Percentiles rank a stretch among this genome's conserved stretches.
Conservation (phyloP, 2,888 invertebrate species). For the Hirtodrosophila alboralis region DNA sequence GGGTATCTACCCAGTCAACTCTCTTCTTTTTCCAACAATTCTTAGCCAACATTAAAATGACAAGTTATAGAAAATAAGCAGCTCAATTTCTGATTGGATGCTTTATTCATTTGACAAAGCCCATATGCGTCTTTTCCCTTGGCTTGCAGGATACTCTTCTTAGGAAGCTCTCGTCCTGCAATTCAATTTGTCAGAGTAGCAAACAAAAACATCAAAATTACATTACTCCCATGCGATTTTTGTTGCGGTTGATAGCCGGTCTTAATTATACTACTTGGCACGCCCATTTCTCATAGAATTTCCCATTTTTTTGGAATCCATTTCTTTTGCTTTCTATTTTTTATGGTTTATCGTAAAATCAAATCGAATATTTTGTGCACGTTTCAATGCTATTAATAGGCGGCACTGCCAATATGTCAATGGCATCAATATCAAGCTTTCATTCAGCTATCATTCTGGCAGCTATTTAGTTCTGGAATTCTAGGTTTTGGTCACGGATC, state of each 20-base stretch:
- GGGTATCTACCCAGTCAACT: background rate
- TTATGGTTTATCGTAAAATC: conserved; percentile 54
- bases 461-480: background rate
- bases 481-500: conserved; percentile 17
- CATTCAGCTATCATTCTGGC: conserved; percentile 4
- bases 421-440: conserved; percentile 45
- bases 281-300: conserved; percentile 37
- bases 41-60: conserved; percentile 22
- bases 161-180: conserved; percentile 1
- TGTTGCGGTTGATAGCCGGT: conserved; percentile 27
- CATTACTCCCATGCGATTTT: conserved; percentile 42
- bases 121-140: conserved; percentile 21
- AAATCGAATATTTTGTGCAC: conserved; percentile 70
- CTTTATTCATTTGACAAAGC: conserved; percentile 40
- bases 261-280: conserved; percentile 51
- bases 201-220: conserved; percentile 60
- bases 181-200: conserved; percentile 34
- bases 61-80: conserved; percentile 38
- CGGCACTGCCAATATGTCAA: conserved; percentile 54
- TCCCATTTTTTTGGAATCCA: conserved; percentile 3
- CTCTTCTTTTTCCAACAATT: background rate
- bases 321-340: conserved; percentile 4
- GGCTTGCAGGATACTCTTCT: conserved; percentile 6
- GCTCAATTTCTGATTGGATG: conserved; percentile 51
- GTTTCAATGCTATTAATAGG: conserved; percentile 58